These are phyloP conservation scores for Takifugu ocellatus DNA, from an alignment of 2,797 vertebrate species.

Conservation along the genomic window DNA sequence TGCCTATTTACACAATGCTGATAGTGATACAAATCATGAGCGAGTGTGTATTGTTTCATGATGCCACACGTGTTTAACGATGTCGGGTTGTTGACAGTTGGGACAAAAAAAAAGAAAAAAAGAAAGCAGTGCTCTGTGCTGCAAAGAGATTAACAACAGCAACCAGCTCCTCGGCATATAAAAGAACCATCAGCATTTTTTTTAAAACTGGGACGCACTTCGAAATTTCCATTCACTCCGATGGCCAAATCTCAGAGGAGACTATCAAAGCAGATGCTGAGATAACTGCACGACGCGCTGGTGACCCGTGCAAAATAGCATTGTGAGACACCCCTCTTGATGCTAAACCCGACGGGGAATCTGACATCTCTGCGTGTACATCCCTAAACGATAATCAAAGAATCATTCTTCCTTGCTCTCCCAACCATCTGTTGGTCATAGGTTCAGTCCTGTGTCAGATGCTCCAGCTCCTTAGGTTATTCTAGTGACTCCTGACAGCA, in stretches of 20 bases:
- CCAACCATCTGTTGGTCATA: slow-evolving; percentile 51
- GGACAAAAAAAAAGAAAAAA: too few species aligned
- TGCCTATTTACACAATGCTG: too few species aligned
- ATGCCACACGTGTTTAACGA: too few species aligned
- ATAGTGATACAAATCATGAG: too few species aligned
- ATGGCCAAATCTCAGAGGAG: background rate
- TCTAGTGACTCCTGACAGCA: slow-evolving; percentile 35
- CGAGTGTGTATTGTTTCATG: too few species aligned
- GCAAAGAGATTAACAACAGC: too few species aligned
- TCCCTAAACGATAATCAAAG: slow-evolving; percentile 9
- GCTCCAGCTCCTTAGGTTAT: slow-evolving; percentile 59
- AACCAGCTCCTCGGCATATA: too few species aligned
- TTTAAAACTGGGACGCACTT: background rate
- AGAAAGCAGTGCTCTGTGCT: too few species aligned
- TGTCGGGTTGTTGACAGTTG: too few species aligned
- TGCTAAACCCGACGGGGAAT: background rate
- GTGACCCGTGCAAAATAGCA: too few species aligned
- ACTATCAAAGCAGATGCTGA: background rate
- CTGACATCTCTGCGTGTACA: background rate
- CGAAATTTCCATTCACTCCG: background rate
- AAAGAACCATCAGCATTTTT: too few species aligned
- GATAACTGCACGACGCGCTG: background rate
- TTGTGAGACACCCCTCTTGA: background rate
- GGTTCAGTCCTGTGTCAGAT: slow-evolving; percentile 63
- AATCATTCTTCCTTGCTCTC: slow-evolving; percentile 16